These are phyloP conservation scores for Ceratosolen fusciceps DNA, from an alignment of 1,140 invertebrate species.

Conservation along the genomic window DNA sequence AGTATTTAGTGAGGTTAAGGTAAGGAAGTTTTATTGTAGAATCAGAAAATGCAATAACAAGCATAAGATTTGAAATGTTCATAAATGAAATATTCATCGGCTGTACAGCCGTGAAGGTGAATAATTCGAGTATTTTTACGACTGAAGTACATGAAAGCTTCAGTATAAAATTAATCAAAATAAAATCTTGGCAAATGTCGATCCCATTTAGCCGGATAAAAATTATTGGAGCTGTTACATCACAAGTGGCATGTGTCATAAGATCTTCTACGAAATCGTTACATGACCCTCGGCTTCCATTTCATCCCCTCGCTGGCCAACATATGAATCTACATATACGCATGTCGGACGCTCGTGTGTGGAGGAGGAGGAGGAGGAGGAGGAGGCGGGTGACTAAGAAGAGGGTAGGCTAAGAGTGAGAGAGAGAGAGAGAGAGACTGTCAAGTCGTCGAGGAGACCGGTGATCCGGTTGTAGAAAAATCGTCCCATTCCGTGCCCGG, in stretches of 20 bases:
- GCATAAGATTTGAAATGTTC: too few relatives aligned
- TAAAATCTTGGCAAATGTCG: not conserved
- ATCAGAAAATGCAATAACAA: too few relatives aligned
- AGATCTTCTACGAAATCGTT: slow-evolving; percentile 2
- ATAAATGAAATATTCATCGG: too few relatives aligned
- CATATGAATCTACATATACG: slow-evolving; percentile 3
- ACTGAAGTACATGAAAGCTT: too few relatives aligned
- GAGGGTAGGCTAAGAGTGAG: not conserved
- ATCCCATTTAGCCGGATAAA: not conserved
- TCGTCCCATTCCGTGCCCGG: slow-evolving; percentile 32
- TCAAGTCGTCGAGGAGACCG: not conserved
- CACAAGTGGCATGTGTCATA: not conserved
- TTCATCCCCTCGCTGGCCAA: too few relatives aligned
- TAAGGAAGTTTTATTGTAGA: too few relatives aligned
- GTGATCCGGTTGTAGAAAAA: slow-evolving; percentile 37
- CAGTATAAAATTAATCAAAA: not conserved
- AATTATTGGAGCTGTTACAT: not conserved
- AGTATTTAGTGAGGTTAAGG: too few relatives aligned
- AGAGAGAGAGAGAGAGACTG: not conserved
- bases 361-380: not conserved
- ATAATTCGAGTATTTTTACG: too few relatives aligned
- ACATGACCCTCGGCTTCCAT: not conserved
- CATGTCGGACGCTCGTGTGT: too few relatives aligned
- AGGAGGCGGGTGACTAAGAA: not conserved
- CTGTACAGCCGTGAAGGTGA: too few relatives aligned